A percentile compares a stretch with the other conserved stretches of the same genome.
Conservation (phyloP, 2,797 vertebrate species). For the Hypotaenidia okinawae region DNA sequence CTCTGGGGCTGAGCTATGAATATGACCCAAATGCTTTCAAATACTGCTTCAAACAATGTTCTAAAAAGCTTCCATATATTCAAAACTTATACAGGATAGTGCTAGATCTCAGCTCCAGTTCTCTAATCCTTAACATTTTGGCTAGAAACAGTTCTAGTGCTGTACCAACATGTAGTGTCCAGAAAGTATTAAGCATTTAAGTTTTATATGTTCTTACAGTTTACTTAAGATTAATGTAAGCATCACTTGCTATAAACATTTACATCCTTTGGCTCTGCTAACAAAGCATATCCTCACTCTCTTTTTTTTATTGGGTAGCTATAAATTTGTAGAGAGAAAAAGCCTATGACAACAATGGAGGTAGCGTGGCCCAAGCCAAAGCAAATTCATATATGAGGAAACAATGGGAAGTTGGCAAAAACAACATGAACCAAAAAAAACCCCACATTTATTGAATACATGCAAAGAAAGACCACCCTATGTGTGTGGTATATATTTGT, state of each 20-base stretch:
- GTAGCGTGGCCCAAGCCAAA: not conserved
- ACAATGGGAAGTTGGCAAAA: conserved; percentile 35
- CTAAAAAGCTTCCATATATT: not conserved
- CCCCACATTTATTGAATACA: not conserved
- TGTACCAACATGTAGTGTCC: not conserved
- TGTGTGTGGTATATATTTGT: conserved; percentile 38
- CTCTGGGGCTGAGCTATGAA: not conserved
- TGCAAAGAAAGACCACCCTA: not conserved
- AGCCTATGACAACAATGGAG: not conserved
- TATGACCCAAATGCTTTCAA: not conserved
- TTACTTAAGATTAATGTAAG: conserved; percentile 44
- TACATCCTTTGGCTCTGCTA: conserved; percentile 32
- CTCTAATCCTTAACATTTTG: not conserved
- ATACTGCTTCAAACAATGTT: not conserved
- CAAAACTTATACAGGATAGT: not conserved
- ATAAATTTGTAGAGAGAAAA: conserved; percentile 30
- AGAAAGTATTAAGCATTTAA: conserved; percentile 5
- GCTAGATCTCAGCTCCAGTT: not conserved
- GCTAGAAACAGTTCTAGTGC: not conserved
- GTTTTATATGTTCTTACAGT: conserved; percentile 29
- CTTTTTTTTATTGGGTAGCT: conserved; percentile 2
- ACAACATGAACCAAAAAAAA: not conserved
- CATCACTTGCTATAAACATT: conserved; percentile 13
- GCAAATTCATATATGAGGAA: conserved; percentile 21
- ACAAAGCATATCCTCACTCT: conserved; percentile 12